Percentiles rank a stretch among this genome's conserved stretches.
phyloP scores from a whole-genome alignment of 2,797 vertebrate genomes.

The Microcaecilia unicolor region DNA sequence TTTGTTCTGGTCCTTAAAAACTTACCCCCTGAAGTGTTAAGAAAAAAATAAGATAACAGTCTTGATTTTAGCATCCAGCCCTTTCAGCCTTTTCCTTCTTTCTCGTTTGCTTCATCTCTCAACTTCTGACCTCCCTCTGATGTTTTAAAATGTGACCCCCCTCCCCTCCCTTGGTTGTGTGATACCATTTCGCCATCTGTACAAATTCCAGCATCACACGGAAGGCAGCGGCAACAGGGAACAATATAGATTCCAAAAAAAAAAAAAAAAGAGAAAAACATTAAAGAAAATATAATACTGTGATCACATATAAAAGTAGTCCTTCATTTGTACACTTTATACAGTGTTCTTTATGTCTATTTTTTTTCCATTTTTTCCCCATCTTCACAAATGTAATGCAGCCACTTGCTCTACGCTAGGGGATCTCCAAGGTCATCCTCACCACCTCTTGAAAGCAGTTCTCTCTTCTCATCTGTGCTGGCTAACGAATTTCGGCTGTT shows the following conservation, averaged over 20 bases:
- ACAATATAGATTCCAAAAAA: slow-evolving; percentile 13
- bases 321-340: slow-evolving; percentile 98
- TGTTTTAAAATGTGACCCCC: too few relatives aligned
- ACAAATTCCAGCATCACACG: slow-evolving; percentile 3
- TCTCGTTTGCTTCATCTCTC: too few relatives aligned
- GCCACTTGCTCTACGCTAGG: slow-evolving; percentile 69
- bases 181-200: background rate
- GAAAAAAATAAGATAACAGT: background rate
- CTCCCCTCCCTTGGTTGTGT: too few relatives aligned
- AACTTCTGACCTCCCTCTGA: too few relatives aligned
- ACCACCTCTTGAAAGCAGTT: slow-evolving; percentile 76
- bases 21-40: background rate
- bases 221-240: background rate
- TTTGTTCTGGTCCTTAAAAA: background rate
- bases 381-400: slow-evolving; percentile 7
- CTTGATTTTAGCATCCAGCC: too few relatives aligned
- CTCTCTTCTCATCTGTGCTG: slow-evolving; percentile 93
- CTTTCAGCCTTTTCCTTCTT: too few relatives aligned
- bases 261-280: slow-evolving; percentile 12
- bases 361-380: slow-evolving; percentile 15
- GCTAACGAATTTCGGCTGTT: slow-evolving; percentile 92
- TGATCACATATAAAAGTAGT: slow-evolving; percentile 98
- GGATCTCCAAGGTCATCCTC: slow-evolving; percentile 89
- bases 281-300: slow-evolving; percentile 95
- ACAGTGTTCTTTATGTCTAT: slow-evolving; percentile 66